Evolutionary conservation across 2,113 vertebrate species (phyloP).

Genomic region (Campylorhamphus procurvoides): DNA sequence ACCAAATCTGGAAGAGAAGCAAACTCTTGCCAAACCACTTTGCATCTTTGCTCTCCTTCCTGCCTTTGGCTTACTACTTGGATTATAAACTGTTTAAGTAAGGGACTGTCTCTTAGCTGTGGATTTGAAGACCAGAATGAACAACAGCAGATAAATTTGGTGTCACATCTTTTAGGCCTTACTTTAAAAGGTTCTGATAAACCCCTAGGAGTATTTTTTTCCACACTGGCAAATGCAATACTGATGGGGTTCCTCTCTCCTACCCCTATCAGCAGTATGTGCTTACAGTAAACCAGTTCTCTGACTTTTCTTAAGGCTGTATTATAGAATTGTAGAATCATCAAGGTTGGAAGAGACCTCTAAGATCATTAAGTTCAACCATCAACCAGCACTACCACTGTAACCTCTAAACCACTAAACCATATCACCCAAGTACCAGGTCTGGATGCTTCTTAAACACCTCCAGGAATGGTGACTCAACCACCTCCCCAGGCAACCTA

Average conservation of each 20-base stretch:
- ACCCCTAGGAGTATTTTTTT: not conserved
- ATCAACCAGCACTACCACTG: not conserved
- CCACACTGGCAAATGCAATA: not conserved
- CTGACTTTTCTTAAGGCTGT: not conserved
- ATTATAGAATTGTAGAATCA: not conserved
- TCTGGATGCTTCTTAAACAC: not conserved
- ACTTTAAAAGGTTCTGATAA: not conserved
- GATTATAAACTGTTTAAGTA: not conserved
- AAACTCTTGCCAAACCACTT: not conserved
- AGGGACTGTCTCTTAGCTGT: not conserved
- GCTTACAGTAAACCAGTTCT: not conserved
- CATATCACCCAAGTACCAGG: not conserved
- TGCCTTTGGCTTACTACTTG: not conserved
- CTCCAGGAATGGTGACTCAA: not conserved
- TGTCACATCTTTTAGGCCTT: not conserved
- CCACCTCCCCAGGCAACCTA: not conserved
- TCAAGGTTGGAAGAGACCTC: not conserved
- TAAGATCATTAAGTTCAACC: not conserved
- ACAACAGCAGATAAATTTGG: not conserved
- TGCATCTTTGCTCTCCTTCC: not conserved
- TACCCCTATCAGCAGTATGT: not conserved
- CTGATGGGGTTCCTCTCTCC: not conserved
- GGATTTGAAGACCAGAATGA: not conserved
- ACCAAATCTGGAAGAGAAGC: not conserved
- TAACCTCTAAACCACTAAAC: not conserved